These are phyloP conservation scores for Ataeniobius toweri DNA, from an alignment of 2,797 vertebrate species.

Conservation along the genomic window DNA sequence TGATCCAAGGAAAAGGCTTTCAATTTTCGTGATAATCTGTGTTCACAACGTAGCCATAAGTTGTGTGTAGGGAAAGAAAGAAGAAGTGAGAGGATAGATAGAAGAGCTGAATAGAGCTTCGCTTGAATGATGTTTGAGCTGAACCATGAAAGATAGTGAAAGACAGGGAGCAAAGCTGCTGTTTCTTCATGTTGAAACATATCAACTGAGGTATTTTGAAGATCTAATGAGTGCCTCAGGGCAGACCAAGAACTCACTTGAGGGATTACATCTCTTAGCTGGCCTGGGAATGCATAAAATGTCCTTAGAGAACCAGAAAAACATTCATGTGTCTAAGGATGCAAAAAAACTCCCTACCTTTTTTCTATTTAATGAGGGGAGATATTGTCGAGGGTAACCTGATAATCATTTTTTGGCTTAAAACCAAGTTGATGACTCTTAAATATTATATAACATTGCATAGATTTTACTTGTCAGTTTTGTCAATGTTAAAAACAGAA, in stretches of 20 bases:
- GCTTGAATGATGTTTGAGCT: background rate
- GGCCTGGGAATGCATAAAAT: background rate
- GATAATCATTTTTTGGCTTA: background rate
- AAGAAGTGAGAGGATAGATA: background rate
- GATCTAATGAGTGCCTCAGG: background rate
- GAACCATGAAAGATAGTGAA: background rate
- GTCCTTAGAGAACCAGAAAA: background rate
- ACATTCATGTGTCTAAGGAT: background rate
- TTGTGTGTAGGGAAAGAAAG: background rate
- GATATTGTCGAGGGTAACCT: background rate
- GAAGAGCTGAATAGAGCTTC: background rate
- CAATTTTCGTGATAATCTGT: background rate
- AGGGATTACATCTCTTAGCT: background rate
- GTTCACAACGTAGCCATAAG: background rate
- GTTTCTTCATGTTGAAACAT: background rate
- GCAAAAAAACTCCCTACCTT: background rate
- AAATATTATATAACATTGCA: background rate
- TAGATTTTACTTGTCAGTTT: background rate
- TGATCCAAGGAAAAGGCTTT: constrained; percentile 1
- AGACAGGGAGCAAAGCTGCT: background rate
- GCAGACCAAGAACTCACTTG: background rate
- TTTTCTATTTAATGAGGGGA: background rate
- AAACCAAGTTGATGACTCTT: background rate
- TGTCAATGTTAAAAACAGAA: background rate
- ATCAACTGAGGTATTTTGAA: constrained; percentile 1